Base-by-base conservation (phyloP, 2,113 vertebrate genomes). In the Tupaia tana region DNA sequence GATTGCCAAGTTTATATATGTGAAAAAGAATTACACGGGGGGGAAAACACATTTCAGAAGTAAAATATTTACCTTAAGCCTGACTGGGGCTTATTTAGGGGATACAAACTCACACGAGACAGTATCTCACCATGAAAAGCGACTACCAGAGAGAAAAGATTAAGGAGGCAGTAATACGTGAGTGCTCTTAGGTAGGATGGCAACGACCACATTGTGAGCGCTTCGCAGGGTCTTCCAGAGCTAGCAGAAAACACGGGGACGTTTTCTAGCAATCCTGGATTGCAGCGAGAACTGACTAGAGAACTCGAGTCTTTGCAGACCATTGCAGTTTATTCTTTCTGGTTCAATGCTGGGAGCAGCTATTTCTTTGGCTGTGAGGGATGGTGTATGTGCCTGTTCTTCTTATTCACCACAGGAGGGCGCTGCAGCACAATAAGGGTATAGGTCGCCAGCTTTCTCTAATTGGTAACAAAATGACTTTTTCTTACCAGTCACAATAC, bases 351-450 rank as follows among this genome's bases (percentile, higher is more conserved):
- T 66, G 54, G 63, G 86, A 12, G 9, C 56, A 31, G 3, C 4
- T 43, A 2, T 29, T 71, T 25, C 29, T 94, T 84, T 27, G 2
- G 1, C 11, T 0, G 15, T 24, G 29, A 29, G 1, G 9, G n/a
- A 79, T 56, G 22, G 8, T 14, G 20, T 34, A 24, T 16, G 8
- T 18, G 5, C 20, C 59, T 20, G 19, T 82, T 91, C 29, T 74
- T n/a, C 22, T 16, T 54, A 94, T 64, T 22, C 11, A 58, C 95
- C 96, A 97, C 96, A 70, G 79, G 96, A 85, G 94, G 90, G 96
- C 20, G 94, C 92, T 29, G 6, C 29, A 58, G 83, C 54, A 80
- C 25, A 70, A 70, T 16, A 20, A 89, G 96, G 94, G 90, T 54
- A 59, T 1, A 16, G 70, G 22, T 75, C 61, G 18, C 27, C 19